Conservation (phyloP, 1,140 invertebrate species). For the Popillia japonica region DNA sequence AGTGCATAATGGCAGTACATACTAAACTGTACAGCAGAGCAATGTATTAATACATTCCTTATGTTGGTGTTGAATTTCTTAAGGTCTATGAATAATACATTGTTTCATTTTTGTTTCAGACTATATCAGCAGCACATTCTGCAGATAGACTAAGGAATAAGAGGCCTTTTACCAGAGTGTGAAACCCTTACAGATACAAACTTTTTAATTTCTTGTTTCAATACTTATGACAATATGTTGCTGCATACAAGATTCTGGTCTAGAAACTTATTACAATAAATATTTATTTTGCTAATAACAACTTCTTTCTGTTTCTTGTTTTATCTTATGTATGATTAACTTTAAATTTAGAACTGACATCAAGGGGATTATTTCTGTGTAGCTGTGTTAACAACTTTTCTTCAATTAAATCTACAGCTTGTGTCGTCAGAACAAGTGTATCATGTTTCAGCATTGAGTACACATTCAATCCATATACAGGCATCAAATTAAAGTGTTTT, state of each 20-base stretch:
- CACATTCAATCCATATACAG: conserved; percentile 87
- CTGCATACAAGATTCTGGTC: not conserved
- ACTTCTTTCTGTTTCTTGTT: not conserved
- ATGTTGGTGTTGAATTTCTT: too few species aligned
- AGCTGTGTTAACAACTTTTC: conserved; percentile 83
- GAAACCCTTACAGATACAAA: not conserved
- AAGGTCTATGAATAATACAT: too few species aligned
- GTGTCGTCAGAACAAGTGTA: conserved; percentile 88
- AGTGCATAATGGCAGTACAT: too few species aligned
- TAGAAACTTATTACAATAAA: conserved; percentile 15
- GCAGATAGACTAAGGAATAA: not conserved
- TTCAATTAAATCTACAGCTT: conserved; percentile 87
- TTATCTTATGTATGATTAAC: conserved; percentile 58
- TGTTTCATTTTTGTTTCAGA: not conserved
- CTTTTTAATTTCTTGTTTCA: not conserved
- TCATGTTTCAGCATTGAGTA: conserved; percentile 96
- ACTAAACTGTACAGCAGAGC: too few species aligned
- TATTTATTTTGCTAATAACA: not conserved
- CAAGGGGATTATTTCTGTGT: conserved; percentile 68
- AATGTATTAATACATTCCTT: too few species aligned
- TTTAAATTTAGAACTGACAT: conserved; percentile 63
- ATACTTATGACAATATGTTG: not conserved
- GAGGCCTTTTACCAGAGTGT: not conserved
- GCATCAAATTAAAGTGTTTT: conserved; percentile 92
- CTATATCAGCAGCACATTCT: not conserved